Evolutionary conservation across 1,140 invertebrate species (phyloP).

Genomic region (Orchesella cincta): DNA sequence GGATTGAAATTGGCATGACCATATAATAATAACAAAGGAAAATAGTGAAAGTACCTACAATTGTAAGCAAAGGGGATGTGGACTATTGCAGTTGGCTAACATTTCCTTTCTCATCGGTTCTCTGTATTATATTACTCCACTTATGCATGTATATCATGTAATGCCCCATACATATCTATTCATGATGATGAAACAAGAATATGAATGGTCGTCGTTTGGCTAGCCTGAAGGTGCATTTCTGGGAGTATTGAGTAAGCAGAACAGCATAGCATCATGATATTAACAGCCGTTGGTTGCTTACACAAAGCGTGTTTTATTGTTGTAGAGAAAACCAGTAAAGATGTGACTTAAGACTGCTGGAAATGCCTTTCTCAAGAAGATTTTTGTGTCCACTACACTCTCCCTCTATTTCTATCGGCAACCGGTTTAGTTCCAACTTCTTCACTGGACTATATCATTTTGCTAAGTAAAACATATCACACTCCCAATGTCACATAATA

Average conservation of each 20-base stretch:
- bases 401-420: background rate
- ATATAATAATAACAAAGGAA: too few relatives aligned
- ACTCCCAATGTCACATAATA: slow-evolving; percentile 29
- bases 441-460: too few relatives aligned
- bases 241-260: background rate
- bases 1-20: too few relatives aligned
- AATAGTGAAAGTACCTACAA: too few relatives aligned
- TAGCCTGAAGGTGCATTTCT: slow-evolving; percentile 14
- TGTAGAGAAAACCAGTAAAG: background rate
- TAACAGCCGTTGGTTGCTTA: background rate
- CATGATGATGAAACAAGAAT: background rate
- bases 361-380: background rate
- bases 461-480: slow-evolving; percentile 28
- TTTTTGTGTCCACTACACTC: background rate
- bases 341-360: background rate
- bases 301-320: slow-evolving; percentile 12
- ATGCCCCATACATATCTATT: background rate
- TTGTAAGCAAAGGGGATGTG: too few relatives aligned
- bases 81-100: too few relatives aligned
- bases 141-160: too few relatives aligned
- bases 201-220: background rate
- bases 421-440: too few relatives aligned
- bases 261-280: background rate
- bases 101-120: too few relatives aligned
- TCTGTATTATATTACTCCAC: too few relatives aligned